Percentiles rank a stretch among this genome's conserved stretches.
Conservation (phyloP, 2,797 vertebrate genomes). For the Bufotes viridis region DNA sequence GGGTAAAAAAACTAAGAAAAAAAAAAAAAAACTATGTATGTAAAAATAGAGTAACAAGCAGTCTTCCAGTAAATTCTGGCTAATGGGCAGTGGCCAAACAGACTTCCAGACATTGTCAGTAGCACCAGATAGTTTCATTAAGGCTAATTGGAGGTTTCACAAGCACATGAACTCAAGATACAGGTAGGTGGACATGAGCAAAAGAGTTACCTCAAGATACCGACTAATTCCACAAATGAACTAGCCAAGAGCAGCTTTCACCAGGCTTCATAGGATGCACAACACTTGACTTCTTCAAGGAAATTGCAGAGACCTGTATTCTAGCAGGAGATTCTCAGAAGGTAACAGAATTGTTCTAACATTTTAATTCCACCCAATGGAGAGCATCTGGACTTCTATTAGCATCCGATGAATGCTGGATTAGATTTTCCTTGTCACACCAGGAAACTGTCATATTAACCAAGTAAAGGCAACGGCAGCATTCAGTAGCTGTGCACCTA, state of each 20-base stretch:
- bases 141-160: slow-evolving; percentile 26
- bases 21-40: no score
- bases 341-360: slow-evolving; percentile 22
- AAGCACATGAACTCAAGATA: slow-evolving; percentile 65
- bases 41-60: no score
- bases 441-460: no score
- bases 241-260: slow-evolving; percentile 88
- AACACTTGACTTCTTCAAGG: slow-evolving; percentile 86
- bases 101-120: not conserved
- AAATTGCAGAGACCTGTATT: slow-evolving; percentile 76
- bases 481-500: no score
- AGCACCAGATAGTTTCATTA: not conserved
- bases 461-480: no score
- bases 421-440: no score
- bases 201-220: slow-evolving; percentile 90
- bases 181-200: slow-evolving; percentile 87
- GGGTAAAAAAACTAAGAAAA: no score
- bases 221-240: slow-evolving; percentile 88
- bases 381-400: not conserved
- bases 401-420: not conserved
- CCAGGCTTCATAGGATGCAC: slow-evolving; percentile 85
- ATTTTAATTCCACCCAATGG: not conserved
- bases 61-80: not conserved
- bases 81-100: not conserved
- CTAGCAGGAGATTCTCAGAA: slow-evolving; percentile 78